Evolutionary conservation across 2,888 invertebrate species (phyloP).

Genomic region (Scaptomyza reducta): DNA sequence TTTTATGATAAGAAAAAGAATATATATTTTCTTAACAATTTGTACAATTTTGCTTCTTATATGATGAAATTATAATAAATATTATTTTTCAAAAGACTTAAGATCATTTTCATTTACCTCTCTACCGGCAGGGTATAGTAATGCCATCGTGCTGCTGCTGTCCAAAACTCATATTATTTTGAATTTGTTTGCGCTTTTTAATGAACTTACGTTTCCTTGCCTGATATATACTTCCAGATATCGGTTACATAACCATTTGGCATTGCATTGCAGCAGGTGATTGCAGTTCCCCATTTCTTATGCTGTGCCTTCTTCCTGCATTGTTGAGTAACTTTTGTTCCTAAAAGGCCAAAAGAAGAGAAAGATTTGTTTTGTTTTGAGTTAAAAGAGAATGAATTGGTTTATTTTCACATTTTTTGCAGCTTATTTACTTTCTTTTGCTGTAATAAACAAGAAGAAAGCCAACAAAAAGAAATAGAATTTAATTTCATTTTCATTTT

Average conservation of each 20-base stretch:
- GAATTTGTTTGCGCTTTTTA: slow-evolving; percentile 34
- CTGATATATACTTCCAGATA: slow-evolving; percentile 30
- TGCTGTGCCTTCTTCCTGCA: not conserved
- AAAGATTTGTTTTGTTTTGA: slow-evolving; percentile 12
- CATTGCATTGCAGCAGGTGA: slow-evolving; percentile 33
- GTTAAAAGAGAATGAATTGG: not conserved
- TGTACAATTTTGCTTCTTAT: too few relatives aligned
- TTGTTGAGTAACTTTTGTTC: slow-evolving; percentile 9
- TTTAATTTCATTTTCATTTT: slow-evolving; percentile 58
- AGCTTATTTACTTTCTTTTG: slow-evolving; percentile 1
- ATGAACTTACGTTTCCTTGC: slow-evolving; percentile 35
- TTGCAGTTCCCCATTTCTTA: not conserved
- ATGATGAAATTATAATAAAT: too few relatives aligned
- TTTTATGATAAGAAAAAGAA: too few relatives aligned
- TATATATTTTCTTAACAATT: too few relatives aligned
- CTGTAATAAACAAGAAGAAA: not conserved
- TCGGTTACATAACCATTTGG: slow-evolving; percentile 52
- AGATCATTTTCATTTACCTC: not conserved
- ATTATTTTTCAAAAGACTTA: too few relatives aligned
- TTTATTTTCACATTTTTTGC: slow-evolving; percentile 11
- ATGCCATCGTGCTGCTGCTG: not conserved
- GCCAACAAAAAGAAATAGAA: slow-evolving; percentile 16
- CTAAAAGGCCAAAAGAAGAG: not conserved
- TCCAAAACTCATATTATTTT: slow-evolving; percentile 3
- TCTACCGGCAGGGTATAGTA: slow-evolving; percentile 8